phyloP scores from a whole-genome alignment of 2,888 invertebrate genomes.

The Poecilobothrus nobilitatus region DNA sequence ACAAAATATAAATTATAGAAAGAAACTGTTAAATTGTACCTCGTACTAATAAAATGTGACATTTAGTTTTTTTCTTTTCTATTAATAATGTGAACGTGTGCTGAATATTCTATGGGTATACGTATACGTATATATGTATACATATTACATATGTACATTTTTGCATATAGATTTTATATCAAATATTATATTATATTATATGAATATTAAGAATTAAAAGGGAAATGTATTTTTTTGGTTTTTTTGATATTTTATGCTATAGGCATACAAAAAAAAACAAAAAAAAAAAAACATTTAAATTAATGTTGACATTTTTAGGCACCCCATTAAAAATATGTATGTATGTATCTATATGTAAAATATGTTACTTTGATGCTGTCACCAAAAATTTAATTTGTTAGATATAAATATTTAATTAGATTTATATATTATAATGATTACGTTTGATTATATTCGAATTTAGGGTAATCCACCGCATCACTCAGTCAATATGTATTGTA shows the following conservation, averaged over 20 bases:
- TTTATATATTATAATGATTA: no score
- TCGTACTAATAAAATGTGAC: background rate
- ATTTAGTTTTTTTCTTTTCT: no score
- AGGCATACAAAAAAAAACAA: background rate
- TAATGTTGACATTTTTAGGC: slow-evolving; percentile 1
- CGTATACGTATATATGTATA: no score
- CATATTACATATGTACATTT: no score
- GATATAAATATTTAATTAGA: no score
- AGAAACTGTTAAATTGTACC: no score
- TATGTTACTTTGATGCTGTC: background rate
- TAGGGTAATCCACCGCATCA: no score
- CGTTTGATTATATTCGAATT: no score
- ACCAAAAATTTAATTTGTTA: background rate
- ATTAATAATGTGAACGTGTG: background rate
- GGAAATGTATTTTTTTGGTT: background rate
- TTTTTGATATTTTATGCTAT: background rate
- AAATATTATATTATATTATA: background rate
- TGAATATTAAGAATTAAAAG: background rate
- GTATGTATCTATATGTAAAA: no score
- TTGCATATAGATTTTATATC: no score
- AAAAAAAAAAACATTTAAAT: background rate
- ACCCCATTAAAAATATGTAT: background rate
- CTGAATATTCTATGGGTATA: background rate
- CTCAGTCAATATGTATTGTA: no score
- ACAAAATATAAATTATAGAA: no score